Evolutionary conservation across 2,888 invertebrate genomes (phyloP).

Genomic region (Tenthredo amoena): DNA sequence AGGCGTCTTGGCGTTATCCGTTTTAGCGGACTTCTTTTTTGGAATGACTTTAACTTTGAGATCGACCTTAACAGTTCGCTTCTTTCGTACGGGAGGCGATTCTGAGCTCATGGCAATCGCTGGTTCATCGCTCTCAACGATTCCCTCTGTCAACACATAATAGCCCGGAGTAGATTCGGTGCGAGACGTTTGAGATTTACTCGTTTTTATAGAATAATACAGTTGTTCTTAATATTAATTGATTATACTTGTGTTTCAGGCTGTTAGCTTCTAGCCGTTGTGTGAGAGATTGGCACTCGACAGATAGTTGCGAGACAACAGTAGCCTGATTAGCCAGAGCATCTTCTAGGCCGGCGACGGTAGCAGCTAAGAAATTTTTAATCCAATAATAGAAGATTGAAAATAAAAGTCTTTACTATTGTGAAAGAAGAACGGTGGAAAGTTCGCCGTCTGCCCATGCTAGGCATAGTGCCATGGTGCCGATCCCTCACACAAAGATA

Average conservation of each 20-base stretch:
- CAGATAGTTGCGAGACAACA: constrained; percentile 95
- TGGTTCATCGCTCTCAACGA: constrained; percentile 68
- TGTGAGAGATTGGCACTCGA: constrained; percentile 93
- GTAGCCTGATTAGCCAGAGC: constrained; percentile 95
- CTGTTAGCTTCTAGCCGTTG: constrained; percentile 94
- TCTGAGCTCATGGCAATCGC: constrained; percentile 66
- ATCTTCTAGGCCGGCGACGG: constrained; percentile 93
- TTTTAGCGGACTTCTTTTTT: constrained; percentile 72
- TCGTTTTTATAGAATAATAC: too few species aligned
- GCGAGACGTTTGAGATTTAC: neutral
- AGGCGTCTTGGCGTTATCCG: constrained; percentile 71
- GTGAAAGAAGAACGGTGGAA: constrained; percentile 51
- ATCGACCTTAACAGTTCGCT: constrained; percentile 76
- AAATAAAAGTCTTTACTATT: neutral
- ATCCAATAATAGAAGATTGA: constrained; percentile 61
- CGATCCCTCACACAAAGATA: constrained; percentile 73
- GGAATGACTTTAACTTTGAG: constrained; percentile 76
- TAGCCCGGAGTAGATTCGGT: constrained; percentile 55
- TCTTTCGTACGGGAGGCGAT: constrained; percentile 70
- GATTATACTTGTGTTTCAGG: constrained; percentile 90
- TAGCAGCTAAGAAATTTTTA: constrained; percentile 86
- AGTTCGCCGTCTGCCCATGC: constrained; percentile 69
- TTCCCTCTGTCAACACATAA: constrained; percentile 76
- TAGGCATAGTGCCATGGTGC: constrained; percentile 75
- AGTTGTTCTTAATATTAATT: neutral